These are phyloP conservation scores for Dioctria rufipes DNA, from an alignment of 2,888 invertebrate species.

Conservation along the genomic window DNA sequence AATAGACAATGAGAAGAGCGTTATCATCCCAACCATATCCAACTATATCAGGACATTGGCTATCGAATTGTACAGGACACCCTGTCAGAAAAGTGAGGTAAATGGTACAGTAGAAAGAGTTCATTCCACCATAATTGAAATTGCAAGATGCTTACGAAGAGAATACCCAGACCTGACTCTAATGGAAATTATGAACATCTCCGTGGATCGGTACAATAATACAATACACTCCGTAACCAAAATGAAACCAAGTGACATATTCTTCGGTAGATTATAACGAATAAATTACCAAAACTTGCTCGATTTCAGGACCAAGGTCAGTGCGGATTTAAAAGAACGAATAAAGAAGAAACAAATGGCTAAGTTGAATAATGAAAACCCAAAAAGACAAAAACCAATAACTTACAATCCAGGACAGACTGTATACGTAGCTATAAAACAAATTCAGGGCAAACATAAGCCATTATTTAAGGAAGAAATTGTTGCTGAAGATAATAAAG, in stretches of 20 bases:
- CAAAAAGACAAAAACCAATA: constrained; percentile 8
- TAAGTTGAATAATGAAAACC: constrained; percentile 8
- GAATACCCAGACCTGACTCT: constrained; percentile 15
- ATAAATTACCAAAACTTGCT: constrained; percentile 3
- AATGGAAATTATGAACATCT: constrained; percentile 35
- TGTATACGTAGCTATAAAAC: constrained; percentile 28
- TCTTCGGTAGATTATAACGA: constrained; percentile 33
- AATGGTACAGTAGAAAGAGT: constrained; percentile 52
- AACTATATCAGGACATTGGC: constrained; percentile 16
- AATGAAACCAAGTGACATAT: constrained; percentile 14
- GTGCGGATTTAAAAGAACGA: constrained; percentile 19
- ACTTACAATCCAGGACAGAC: constrained; percentile 27
- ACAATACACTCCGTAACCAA: too few species aligned
- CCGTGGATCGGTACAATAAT: not conserved
- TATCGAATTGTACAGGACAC: constrained; percentile 3
- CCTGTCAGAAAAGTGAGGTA: constrained; percentile 33
- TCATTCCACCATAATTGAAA: constrained; percentile 39
- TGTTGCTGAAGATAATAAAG: constrained; percentile 19
- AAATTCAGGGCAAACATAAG: constrained; percentile 35
- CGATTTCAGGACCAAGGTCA: not conserved
- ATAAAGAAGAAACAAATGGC: constrained; percentile 13
- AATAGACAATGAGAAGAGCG: constrained; percentile 30
- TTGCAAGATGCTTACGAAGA: constrained; percentile 31
- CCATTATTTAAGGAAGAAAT: constrained; percentile 17
- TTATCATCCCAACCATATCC: constrained; percentile 13